Evolutionary conservation across 1,140 invertebrate genomes (phyloP), one percentile per base, ranked within the genome.

Genomic region (Bombus difficillimus): DNA sequence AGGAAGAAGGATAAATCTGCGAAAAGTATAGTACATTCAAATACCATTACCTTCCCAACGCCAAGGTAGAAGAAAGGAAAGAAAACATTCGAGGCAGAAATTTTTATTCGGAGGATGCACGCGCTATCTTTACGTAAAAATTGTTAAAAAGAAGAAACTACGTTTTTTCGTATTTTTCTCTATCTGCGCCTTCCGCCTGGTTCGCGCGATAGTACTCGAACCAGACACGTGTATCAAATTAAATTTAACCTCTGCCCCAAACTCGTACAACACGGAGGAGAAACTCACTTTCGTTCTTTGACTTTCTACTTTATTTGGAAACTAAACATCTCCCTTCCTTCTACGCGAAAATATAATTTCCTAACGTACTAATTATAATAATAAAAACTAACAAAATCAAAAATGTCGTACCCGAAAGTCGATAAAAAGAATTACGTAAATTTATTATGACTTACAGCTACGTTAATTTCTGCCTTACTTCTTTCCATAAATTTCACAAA

Each of bases 201-300:
- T 25, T 32, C 72, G 39, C 3, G 41, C 13, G 13, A 47, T 32
- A 43, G 72, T 18, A 8, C 18, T 32, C 15, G 10, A 53, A 57
- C 12, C 34, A 53, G 32, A 13, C 73, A 28, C 73, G 41, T 32
- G 43, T 32, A 10, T 22, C 18, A 75, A 75, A 75, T 53, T 34
- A 53, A 75, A 53, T 47, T 47, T 57, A 57, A 53, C 53, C 15
- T 34, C n/a, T 34, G n/a, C 43, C 22, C 18, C 2, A 77, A 86
- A 66, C 64, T 66, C 64, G 25, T 86, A 62, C 39, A 8, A 79
- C 32, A 25, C 13, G 15, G 39, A 32, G 13, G 41, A 78, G 59
- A 66, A 43, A 82, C 32, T 25, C 57, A 37, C 57, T 76, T 34
- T 66, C 47, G 75, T 34, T 53, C 41, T 32, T n/a, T 47, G 72